Evolutionary conservation across 2,113 vertebrate genomes (phyloP).

Genomic region (Dromiciops gliroides): DNA sequence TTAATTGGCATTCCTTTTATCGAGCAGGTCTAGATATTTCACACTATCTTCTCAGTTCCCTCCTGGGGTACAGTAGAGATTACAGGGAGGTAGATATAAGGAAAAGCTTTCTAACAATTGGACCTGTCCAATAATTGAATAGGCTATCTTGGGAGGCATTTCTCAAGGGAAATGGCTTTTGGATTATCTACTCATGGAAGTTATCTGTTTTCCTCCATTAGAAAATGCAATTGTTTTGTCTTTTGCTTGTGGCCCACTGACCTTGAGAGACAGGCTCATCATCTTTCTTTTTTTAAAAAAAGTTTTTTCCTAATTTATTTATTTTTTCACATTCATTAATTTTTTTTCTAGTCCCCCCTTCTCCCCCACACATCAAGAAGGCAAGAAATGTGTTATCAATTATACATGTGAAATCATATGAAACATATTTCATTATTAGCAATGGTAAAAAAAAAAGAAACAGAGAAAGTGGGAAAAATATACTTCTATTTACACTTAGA

Average conservation of each 20-base stretch:
- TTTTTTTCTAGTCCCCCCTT: neutral
- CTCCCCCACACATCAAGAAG: neutral
- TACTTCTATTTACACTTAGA: neutral
- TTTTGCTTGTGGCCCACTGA: neutral
- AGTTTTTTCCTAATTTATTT: neutral
- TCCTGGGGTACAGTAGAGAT: neutral
- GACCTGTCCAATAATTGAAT: neutral
- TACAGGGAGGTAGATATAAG: neutral
- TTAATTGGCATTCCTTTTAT: neutral
- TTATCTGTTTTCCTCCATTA: neutral
- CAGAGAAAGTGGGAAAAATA: neutral
- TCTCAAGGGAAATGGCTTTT: neutral
- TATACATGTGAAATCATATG: neutral
- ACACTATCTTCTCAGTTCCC: neutral
- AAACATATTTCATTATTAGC: neutral
- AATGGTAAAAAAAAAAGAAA: neutral
- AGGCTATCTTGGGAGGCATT: neutral
- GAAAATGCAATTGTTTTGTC: neutral
- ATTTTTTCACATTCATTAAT: neutral
- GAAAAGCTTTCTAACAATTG: neutral
- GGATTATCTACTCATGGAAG: neutral
- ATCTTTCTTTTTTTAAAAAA: no score
- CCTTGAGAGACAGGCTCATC: neutral
- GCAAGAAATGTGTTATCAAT: neutral
- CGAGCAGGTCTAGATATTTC: neutral